These are phyloP conservation scores for Meloe dianella DNA, from an alignment of 2,888 invertebrate genomes.

Conservation along the genomic window DNA sequence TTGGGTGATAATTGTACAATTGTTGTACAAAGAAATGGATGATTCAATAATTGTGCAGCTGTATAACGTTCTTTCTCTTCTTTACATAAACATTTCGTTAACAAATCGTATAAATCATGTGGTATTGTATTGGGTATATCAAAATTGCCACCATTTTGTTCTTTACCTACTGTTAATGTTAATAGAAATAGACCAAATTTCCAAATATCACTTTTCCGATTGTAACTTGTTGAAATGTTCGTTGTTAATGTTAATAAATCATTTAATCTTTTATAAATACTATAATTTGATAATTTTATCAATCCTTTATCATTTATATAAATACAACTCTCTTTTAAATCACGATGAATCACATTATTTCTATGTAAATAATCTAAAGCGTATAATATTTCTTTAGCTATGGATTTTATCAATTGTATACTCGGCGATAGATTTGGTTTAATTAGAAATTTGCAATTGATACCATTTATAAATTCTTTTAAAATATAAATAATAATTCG, in stretches of 20 bases:
- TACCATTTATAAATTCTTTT: conserved; percentile 70
- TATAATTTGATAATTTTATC: conserved; percentile 71
- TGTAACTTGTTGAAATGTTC: conserved; percentile 57
- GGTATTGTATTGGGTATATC: conserved; percentile 68
- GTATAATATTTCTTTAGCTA: conserved; percentile 75
- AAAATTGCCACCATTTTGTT: conserved; percentile 55
- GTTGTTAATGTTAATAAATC: conserved; percentile 60
- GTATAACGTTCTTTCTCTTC: conserved; percentile 78
- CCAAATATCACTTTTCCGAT: conserved; percentile 76
- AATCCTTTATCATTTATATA: conserved; percentile 71
- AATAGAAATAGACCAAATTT: conserved; percentile 73
- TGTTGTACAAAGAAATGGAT: conserved; percentile 68
- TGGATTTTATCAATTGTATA: conserved; percentile 66
- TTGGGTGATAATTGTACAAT: conserved; percentile 60
- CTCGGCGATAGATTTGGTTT: conserved; percentile 63
- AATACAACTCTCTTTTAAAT: conserved; percentile 76
- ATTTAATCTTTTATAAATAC: conserved; percentile 70
- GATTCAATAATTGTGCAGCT: conserved; percentile 76
- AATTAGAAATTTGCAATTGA: conserved; percentile 60
- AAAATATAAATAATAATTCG: conserved; percentile 71
- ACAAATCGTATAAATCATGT: conserved; percentile 73
- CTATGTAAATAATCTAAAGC: conserved; percentile 81
- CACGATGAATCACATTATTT: conserved; percentile 82
- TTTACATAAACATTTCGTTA: conserved; percentile 72
- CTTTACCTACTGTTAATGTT: conserved; percentile 66